These are phyloP conservation scores for Drosophila monieri DNA, from an alignment of 2,888 invertebrate species.

Conservation along the genomic window DNA sequence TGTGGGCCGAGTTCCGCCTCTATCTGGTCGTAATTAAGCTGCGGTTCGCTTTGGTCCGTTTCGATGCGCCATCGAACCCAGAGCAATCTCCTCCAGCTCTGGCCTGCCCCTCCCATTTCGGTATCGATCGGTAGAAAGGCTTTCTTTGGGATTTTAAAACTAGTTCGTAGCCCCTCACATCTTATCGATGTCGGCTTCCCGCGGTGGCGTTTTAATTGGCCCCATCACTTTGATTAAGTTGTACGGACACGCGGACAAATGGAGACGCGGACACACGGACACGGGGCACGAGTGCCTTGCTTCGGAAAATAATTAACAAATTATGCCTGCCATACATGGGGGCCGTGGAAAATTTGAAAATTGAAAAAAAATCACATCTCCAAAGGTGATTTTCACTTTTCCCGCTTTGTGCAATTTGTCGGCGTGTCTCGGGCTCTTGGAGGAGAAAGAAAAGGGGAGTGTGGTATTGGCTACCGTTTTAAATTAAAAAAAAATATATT, in stretches of 20 bases:
- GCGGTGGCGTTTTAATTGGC: slow-evolving; percentile 80
- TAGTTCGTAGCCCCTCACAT: slow-evolving; percentile 50
- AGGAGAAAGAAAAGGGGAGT: slow-evolving; percentile 22
- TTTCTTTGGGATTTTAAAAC: slow-evolving; percentile 64
- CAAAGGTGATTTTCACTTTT: slow-evolving; percentile 70
- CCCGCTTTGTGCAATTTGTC: slow-evolving; percentile 38
- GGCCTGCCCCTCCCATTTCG: not conserved
- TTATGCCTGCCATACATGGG: slow-evolving; percentile 66
- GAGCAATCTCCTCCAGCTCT: not conserved
- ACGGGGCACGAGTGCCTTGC: slow-evolving; percentile 39
- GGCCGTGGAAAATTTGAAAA: slow-evolving; percentile 59
- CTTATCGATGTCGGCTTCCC: slow-evolving; percentile 51
- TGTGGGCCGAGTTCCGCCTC: slow-evolving; percentile 39
- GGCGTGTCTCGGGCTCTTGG: not conserved
- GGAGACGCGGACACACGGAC: not conserved
- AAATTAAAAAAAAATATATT: slow-evolving; percentile 2
- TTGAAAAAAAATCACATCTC: slow-evolving; percentile 63
- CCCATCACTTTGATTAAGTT: slow-evolving; percentile 81
- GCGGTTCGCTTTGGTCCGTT: slow-evolving; percentile 46
- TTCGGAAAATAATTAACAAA: slow-evolving; percentile 80
- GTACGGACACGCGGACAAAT: slow-evolving; percentile 53
- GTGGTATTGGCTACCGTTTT: slow-evolving; percentile 11
- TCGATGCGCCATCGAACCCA: slow-evolving; percentile 20
- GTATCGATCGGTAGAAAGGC: slow-evolving; percentile 53
- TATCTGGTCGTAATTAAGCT: slow-evolving; percentile 46